Conservation (phyloP, 2,797 vertebrate genomes). For the Masticophis lateralis region DNA sequence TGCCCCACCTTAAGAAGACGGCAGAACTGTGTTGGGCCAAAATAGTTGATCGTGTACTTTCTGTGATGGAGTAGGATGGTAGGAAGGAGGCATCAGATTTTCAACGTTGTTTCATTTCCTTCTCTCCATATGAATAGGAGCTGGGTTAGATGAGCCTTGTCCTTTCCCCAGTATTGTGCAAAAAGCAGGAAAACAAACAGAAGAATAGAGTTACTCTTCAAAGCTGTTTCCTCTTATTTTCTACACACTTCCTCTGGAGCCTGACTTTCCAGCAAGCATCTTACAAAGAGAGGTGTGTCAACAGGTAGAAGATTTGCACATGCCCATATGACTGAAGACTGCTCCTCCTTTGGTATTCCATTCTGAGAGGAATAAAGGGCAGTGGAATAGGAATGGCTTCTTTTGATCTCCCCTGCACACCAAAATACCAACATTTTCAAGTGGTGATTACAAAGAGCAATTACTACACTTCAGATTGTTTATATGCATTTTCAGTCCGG, state of each 20-base stretch:
- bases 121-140: too few relatives aligned
- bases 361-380: background rate
- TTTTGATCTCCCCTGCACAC: background rate
- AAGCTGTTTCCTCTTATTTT: background rate
- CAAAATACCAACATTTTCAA: background rate
- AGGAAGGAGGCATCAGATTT: background rate
- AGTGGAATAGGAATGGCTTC: background rate
- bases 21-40: too few relatives aligned
- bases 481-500: background rate
- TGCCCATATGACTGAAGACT: background rate
- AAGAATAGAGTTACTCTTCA: background rate
- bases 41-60: background rate
- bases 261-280: background rate
- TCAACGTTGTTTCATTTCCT: background rate
- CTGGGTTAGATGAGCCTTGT: background rate
- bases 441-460: background rate
- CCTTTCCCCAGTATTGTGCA: background rate
- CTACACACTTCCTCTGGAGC: background rate
- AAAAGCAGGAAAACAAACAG: background rate
- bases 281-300: background rate
- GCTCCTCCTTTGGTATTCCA: background rate
- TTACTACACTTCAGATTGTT: background rate
- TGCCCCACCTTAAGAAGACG: background rate
- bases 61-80: background rate
- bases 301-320: background rate